Evolutionary conservation across 2,888 invertebrate species (phyloP), one percentile per base, ranked within the genome.

Genomic region (Colostygia pectinataria): DNA sequence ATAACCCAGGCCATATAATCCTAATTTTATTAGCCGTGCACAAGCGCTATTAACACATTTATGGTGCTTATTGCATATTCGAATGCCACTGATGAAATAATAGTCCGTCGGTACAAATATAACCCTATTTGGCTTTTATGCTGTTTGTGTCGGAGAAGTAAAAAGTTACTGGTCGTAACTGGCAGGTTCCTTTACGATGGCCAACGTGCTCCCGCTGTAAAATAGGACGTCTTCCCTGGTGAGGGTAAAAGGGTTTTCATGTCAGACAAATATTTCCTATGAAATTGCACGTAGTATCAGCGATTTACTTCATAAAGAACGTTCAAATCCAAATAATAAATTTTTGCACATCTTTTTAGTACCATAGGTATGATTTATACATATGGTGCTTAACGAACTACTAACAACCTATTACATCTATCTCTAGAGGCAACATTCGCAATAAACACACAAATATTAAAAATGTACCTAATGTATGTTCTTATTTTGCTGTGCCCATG

Each of bases 111-210:
- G 39, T 42, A 33, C 37, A 31, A 6, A 38, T 38, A 38, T 18
- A 20, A 23, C 58, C 65, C 70, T 73, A 75, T 74, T 3, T 74
- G 68, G 70, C 63, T 62, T 71, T 71, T 72, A 73, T 68, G 67
- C 55, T 64, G 67, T 68, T 68, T 71, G 65, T 69, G 73, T 71
- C 66, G 53, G 59, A 63, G 74, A 60, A 62, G 73, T 80, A 79
- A 80, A 80, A 73, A 66, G 71, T 71, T 77, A 77, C 63, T 74
- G 64, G 61, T 67, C 63, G 65, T 78, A 71, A 68, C 72, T 53
- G 57, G 40, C 61, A 54, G 68, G 60, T 55, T 65, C 55, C 65
- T 77, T 79, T 79, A 80, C 74, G 77, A 76, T 57, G 57, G 53
- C 48, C 51, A 50, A 57, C 61, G 65, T 65, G 71, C 66, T 61